A percentile compares a stretch with the other conserved stretches of the same genome.
Evolutionary conservation across 2,888 invertebrate species (phyloP).

Genomic region (Epirrhoe tristata): DNA sequence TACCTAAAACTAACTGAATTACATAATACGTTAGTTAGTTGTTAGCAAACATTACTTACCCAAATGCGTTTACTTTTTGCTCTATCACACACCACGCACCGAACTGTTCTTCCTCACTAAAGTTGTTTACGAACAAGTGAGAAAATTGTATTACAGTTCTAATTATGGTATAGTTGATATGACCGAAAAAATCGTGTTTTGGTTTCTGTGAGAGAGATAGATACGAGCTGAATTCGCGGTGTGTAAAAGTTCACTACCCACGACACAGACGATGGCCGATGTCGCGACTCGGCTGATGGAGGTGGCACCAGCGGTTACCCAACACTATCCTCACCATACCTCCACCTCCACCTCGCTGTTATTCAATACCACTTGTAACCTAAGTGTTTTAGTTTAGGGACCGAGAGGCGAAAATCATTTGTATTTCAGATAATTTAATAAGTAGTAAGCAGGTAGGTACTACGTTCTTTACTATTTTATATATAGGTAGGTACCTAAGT

Average conservation of each 20-base stretch:
- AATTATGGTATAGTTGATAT: not conserved
- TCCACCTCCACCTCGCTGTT: constrained; percentile 38
- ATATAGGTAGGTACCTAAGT: not conserved
- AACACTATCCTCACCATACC: constrained; percentile 50
- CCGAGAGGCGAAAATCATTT: not conserved
- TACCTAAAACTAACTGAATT: constrained; percentile 45
- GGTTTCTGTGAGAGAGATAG: not conserved
- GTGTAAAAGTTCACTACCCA: constrained; percentile 43
- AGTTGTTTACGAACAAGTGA: not conserved
- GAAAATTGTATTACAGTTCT: not conserved
- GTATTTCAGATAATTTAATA: not conserved
- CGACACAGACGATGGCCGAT: constrained; percentile 25
- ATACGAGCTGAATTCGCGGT: constrained; percentile 40
- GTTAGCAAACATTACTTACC: constrained; percentile 50
- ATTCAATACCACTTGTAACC: constrained; percentile 35
- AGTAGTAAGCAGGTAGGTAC: not conserved
- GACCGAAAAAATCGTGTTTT: constrained; percentile 17
- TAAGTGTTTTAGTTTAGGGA: constrained; percentile 17
- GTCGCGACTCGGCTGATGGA: constrained; percentile 24
- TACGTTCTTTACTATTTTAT: not conserved
- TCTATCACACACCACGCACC: constrained; percentile 21
- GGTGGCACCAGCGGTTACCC: constrained; percentile 46
- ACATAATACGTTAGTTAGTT: constrained; percentile 46
- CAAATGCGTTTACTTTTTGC: constrained; percentile 33
- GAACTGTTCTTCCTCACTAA: not conserved